These are phyloP conservation scores for Callinectes sapidus DNA, from an alignment of 2,888 invertebrate species.

Conservation along the genomic window DNA sequence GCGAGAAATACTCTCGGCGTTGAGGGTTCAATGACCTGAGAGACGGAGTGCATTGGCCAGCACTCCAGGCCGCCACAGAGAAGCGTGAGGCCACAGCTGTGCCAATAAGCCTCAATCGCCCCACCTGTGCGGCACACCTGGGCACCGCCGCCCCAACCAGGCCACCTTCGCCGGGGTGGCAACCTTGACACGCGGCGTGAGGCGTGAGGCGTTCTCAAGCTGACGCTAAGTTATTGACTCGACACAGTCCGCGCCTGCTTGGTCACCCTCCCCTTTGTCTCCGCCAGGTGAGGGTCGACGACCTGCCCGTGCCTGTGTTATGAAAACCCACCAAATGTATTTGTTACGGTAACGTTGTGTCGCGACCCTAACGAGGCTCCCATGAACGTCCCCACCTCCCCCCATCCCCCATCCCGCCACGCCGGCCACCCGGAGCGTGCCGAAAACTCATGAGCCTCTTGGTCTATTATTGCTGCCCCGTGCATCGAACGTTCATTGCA, in stretches of 20 bases:
- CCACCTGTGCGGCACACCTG: background rate
- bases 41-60: background rate
- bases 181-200: slow-evolving; percentile 21
- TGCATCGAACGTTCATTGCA: background rate
- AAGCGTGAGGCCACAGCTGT: background rate
- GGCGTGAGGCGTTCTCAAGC: background rate
- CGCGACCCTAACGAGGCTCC: background rate
- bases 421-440: background rate
- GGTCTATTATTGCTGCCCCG: background rate
- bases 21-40: background rate
- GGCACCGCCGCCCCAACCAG: background rate
- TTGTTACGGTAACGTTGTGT: background rate
- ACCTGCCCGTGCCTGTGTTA: background rate
- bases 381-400: background rate
- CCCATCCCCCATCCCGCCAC: background rate
- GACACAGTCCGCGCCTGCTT: slow-evolving; percentile 13
- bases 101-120: background rate
- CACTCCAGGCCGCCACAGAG: background rate
- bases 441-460: background rate
- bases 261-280: background rate
- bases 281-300: background rate
- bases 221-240: background rate
- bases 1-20: background rate
- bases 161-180: background rate
- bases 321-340: background rate